Conservation (phyloP, 2,888 invertebrate species). For the Drosophila paucipuncta region DNA sequence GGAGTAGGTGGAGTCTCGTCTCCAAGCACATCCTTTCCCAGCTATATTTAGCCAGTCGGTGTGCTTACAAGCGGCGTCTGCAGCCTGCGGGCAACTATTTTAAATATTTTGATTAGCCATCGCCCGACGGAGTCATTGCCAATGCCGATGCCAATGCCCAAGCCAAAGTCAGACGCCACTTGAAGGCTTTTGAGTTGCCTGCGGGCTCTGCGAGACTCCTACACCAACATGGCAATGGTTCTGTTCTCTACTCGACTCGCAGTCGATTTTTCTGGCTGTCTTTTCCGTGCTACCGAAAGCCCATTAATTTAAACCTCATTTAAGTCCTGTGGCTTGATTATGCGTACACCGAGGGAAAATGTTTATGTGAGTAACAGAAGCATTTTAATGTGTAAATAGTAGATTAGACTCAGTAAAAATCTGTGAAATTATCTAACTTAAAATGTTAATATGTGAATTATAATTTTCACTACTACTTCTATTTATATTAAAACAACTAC, state of each 20-base stretch:
- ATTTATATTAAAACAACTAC: not conserved
- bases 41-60: constrained; percentile 54
- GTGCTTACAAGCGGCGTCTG: constrained; percentile 17
- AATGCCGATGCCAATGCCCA: constrained; percentile 3
- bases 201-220: constrained; percentile 39
- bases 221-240: constrained; percentile 37
- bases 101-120: constrained; percentile 75
- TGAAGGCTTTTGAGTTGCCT: constrained; percentile 19
- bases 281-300: constrained; percentile 57
- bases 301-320: constrained; percentile 59
- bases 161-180: constrained; percentile 61
- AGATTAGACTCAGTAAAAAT: not conserved
- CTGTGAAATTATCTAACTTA: not conserved
- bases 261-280: constrained; percentile 23
- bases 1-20: constrained; percentile 25
- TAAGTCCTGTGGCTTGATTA: constrained; percentile 38
- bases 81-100: constrained; percentile 61
- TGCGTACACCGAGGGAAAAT: constrained; percentile 34
- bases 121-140: constrained; percentile 15
- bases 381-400: not conserved
- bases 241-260: not conserved
- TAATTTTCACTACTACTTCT: not conserved
- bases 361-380: not conserved
- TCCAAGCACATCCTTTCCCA: constrained; percentile 40
- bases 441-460: not conserved